Percentiles rank a stretch among this genome's conserved stretches.
phyloP scores from a whole-genome alignment of 2,113 vertebrate genomes.

The Cichladusa arquata region DNA sequence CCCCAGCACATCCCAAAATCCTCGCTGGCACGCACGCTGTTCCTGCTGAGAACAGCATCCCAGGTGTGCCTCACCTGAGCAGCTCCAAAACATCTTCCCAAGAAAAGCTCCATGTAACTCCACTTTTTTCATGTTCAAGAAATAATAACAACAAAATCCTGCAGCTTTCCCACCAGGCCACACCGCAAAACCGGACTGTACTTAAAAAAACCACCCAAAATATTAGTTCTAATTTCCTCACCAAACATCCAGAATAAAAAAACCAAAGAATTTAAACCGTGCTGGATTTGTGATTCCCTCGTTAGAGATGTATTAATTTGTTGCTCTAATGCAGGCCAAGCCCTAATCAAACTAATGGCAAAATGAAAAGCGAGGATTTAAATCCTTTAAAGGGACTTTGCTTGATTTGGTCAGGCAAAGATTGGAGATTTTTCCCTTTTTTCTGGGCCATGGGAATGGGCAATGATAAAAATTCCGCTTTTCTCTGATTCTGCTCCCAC shows the following conservation, averaged over 20 bases:
- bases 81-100: neutral
- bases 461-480: neutral
- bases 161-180: neutral
- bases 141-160: neutral
- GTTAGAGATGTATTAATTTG: neutral
- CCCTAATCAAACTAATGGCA: conserved; percentile 33
- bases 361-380: conserved; percentile 9
- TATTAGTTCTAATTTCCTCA: neutral
- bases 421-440: neutral
- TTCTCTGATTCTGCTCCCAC: neutral
- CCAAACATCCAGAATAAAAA: neutral
- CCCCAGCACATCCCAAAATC: neutral
- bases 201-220: neutral
- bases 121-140: neutral
- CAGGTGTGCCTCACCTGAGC: neutral
- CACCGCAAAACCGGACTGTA: neutral
- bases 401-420: neutral
- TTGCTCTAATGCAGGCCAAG: neutral
- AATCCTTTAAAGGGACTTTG: neutral
- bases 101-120: accelerated
- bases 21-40: neutral
- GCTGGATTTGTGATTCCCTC: neutral
- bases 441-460: neutral
- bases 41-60: neutral
- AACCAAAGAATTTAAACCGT: neutral